Conservation (phyloP, 1,140 invertebrate genomes). For the Leptinotarsa undecemlineata region DNA sequence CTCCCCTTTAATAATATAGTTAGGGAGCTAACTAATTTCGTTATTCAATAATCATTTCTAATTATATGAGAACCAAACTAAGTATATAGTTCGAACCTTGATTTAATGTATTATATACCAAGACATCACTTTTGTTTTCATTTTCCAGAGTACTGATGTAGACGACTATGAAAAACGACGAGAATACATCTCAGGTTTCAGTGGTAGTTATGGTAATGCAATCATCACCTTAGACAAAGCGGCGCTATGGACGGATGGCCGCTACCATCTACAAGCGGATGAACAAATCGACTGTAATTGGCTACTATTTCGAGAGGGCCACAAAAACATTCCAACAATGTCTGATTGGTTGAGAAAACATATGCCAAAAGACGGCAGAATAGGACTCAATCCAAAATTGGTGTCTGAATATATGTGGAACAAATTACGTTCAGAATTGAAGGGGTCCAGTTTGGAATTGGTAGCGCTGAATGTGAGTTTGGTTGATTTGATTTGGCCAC, state of each 20-base stretch:
- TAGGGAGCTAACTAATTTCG: too few species aligned
- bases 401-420: constrained; percentile 65
- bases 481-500: constrained; percentile 81
- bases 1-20: too few species aligned
- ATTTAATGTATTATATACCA: too few species aligned
- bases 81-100: too few species aligned
- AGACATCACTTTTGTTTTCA: too few species aligned
- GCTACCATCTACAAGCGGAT: constrained; percentile 80
- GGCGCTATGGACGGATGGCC: constrained; percentile 86
- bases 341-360: constrained; percentile 69
- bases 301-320: constrained; percentile 75
- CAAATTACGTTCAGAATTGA: constrained; percentile 59
- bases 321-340: constrained; percentile 61
- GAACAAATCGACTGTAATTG: constrained; percentile 78
- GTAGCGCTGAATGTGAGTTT: constrained; percentile 73
- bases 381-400: constrained; percentile 83
- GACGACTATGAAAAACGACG: constrained; percentile 77
- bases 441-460: constrained; percentile 62
- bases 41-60: too few species aligned
- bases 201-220: constrained; percentile 78
- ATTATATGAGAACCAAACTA: too few species aligned
- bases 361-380: constrained; percentile 65
- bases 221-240: constrained; percentile 77
- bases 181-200: constrained; percentile 85
- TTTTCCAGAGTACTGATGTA: constrained; percentile 65